Evolutionary conservation across 2,113 vertebrate species (phyloP).

Genomic region (Pelobates fuscus): DNA sequence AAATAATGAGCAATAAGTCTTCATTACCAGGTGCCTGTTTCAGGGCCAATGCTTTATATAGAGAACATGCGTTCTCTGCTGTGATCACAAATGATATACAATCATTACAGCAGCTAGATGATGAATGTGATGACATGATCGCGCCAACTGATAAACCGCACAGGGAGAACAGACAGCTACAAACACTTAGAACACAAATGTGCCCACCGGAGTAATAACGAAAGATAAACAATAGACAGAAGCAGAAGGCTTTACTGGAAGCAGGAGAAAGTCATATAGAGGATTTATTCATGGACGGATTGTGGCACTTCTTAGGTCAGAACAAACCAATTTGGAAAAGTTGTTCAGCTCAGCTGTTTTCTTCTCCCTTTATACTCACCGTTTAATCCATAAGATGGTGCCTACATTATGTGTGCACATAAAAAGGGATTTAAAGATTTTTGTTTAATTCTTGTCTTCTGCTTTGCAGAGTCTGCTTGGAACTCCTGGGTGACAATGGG

Average conservation of each 20-base stretch:
- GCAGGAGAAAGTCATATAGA: too few species aligned
- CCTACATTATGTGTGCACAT: too few species aligned
- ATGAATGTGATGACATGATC: not conserved
- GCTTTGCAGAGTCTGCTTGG: slow-evolving; percentile 20
- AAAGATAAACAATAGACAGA: too few species aligned
- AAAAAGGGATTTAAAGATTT: not conserved
- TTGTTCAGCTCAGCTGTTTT: too few species aligned
- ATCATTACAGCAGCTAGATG: slow-evolving; percentile 10
- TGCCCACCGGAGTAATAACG: not conserved
- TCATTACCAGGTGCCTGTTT: not conserved
- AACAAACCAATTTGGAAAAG: too few species aligned
- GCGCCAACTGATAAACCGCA: not conserved
- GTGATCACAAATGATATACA: not conserved
- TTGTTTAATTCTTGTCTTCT: not conserved
- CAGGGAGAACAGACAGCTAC: not conserved
- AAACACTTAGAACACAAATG: not conserved
- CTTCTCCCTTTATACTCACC: too few species aligned
- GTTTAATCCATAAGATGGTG: too few species aligned
- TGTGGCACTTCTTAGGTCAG: too few species aligned
- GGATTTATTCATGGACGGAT: too few species aligned
- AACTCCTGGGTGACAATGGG: slow-evolving; percentile 33
- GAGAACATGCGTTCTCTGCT: not conserved
- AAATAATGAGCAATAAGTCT: not conserved
- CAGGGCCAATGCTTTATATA: not conserved
- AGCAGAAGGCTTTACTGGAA: too few species aligned